Conservation (phyloP, 2,888 invertebrate species). For the Spatulosminthurus flaviceps region DNA sequence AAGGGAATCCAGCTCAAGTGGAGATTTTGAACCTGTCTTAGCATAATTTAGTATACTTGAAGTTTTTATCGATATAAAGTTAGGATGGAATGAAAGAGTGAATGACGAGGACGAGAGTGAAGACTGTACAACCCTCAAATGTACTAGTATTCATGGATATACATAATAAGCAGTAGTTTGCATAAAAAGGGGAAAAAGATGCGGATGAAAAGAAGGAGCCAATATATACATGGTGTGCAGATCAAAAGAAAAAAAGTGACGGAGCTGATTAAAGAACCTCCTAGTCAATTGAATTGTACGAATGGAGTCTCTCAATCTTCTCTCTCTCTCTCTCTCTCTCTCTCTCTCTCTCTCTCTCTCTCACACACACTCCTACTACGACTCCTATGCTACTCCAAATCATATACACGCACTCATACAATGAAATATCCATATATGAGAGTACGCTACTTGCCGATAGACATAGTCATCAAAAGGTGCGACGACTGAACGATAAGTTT, state of each 20-base stretch:
- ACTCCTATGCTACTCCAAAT: slow-evolving; percentile 16
- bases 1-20: no score
- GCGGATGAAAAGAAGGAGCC: slow-evolving; percentile 43
- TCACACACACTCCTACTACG: background rate
- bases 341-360: slow-evolving; percentile 32
- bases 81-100: no score
- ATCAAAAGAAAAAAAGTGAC: slow-evolving; percentile 50
- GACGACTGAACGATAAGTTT: slow-evolving; percentile 11
- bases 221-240: slow-evolving; percentile 49
- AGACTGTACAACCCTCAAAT: background rate
- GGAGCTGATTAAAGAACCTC: slow-evolving; percentile 49
- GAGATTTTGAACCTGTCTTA: slow-evolving; percentile 23
- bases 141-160: background rate
- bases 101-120: background rate
- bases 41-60: slow-evolving; percentile 16
- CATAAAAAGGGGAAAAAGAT: slow-evolving; percentile 26
- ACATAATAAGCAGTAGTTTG: slow-evolving; percentile 5
- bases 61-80: background rate
- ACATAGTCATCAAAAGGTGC: slow-evolving; percentile 21
- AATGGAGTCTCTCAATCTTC: slow-evolving; percentile 29
- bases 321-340: slow-evolving; percentile 25
- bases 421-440: background rate
- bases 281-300: slow-evolving; percentile 46
- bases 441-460: background rate
- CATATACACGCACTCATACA: no score